phyloP scores from a whole-genome alignment of 2,113 vertebrate genomes.

The Daubentonia madagascariensis region DNA sequence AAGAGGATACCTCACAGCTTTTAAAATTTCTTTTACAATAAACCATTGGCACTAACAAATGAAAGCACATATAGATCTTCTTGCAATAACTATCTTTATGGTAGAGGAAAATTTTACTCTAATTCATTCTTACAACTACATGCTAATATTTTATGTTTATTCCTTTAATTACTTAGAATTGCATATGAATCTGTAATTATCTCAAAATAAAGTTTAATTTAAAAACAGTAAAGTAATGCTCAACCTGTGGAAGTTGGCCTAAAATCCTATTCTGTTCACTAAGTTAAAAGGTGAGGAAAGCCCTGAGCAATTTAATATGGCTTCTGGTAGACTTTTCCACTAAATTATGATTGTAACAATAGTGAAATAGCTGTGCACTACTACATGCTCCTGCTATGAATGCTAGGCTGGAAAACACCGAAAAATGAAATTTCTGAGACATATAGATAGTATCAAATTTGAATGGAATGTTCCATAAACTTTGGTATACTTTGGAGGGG shows the following conservation, averaged over 20 bases:
- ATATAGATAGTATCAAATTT: neutral
- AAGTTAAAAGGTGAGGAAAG: neutral
- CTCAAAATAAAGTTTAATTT: neutral
- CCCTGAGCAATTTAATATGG: neutral
- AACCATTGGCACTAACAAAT: neutral
- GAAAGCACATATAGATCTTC: neutral
- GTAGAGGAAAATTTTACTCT: neutral
- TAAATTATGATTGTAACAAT: neutral
- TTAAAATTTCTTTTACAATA: constrained; percentile 46
- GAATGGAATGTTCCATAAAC: neutral
- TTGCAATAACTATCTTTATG: neutral
- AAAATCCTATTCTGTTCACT: neutral
- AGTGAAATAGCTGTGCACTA: neutral
- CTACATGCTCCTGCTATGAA: neutral
- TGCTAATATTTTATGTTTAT: neutral
- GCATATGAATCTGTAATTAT: neutral
- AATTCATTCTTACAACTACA: neutral
- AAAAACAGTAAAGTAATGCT: neutral
- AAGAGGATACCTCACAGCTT: constrained; percentile 3
- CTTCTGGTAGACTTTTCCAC: neutral
- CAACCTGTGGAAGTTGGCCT: neutral
- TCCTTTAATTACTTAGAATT: neutral
- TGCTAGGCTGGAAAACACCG: neutral
- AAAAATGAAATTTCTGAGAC: neutral
- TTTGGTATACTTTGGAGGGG: neutral